Evolutionary conservation across 2,797 vertebrate species (phyloP).

Genomic region (Chiloscyllium punctatum): DNA sequence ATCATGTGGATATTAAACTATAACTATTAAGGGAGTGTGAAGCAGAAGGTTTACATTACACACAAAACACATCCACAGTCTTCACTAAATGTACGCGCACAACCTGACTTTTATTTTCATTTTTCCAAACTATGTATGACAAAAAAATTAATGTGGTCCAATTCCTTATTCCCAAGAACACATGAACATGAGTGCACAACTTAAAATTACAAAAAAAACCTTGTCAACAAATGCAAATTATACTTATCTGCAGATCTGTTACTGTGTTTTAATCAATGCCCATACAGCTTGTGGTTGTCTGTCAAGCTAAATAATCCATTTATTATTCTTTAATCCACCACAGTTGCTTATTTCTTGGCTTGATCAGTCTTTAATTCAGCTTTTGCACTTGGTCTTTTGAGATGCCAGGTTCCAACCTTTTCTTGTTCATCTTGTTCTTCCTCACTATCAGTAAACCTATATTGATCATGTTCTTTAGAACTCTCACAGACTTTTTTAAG

Average conservation of each 20-base stretch:
- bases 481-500: slow-evolving; percentile 6
- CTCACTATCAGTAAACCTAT: slow-evolving; percentile 32
- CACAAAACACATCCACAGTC: background rate
- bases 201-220: background rate
- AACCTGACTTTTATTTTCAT: background rate
- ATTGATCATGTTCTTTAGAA: slow-evolving; percentile 30
- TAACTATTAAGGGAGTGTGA: background rate
- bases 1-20: slow-evolving; percentile 10
- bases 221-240: slow-evolving; percentile 4
- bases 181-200: background rate
- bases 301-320: background rate
- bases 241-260: background rate
- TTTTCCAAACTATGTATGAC: background rate
- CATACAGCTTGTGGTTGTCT: background rate
- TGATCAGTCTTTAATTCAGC: slow-evolving; percentile 35
- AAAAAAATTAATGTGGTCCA: background rate
- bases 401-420: background rate
- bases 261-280: slow-evolving; percentile 29
- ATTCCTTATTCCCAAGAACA: slow-evolving; percentile 17
- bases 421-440: slow-evolving; percentile 13
- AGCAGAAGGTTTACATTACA: slow-evolving; percentile 18
- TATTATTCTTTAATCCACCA: background rate
- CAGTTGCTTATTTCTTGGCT: background rate
- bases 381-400: slow-evolving; percentile 36
- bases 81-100: background rate